These are phyloP conservation scores for Dendroctonus ponderosae DNA, from an alignment of 1,140 invertebrate genomes.

Conservation along the genomic window DNA sequence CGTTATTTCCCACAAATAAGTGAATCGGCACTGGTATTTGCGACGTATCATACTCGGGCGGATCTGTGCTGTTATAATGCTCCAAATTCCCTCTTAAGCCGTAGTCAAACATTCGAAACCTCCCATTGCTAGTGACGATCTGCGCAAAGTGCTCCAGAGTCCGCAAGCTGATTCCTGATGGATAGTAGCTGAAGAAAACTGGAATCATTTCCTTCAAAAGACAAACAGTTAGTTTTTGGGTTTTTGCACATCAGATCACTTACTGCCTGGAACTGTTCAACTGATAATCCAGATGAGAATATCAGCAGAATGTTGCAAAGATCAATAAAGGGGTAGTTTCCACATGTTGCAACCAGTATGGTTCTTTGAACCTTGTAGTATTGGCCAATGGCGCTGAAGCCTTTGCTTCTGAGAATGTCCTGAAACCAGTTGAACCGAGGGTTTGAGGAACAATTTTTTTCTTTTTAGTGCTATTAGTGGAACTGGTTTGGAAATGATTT, in stretches of 20 bases:
- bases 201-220: constrained; percentile 58
- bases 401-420: constrained; percentile 24
- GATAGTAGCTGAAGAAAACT: constrained; percentile 68
- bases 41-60: constrained; percentile 35
- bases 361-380: constrained; percentile 1
- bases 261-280: constrained; percentile 22
- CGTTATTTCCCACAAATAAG: constrained; percentile 33
- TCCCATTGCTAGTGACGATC: constrained; percentile 51
- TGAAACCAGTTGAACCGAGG: not conserved
- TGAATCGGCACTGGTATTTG: constrained; percentile 35
- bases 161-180: constrained; percentile 72
- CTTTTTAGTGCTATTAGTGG: too few species aligned
- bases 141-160: constrained; percentile 69
- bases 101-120: constrained; percentile 38
- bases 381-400: constrained; percentile 20
- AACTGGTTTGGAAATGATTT: too few species aligned
- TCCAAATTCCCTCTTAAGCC: constrained; percentile 22
- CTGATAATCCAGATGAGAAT: constrained; percentile 8
- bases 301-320: constrained; percentile 7
- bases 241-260: not conserved
- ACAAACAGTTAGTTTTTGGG: not conserved
- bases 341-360: constrained; percentile 9
- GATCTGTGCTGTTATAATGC: constrained; percentile 27
- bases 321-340: constrained; percentile 19
- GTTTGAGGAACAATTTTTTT: too few species aligned